Evolutionary conservation across 2,113 vertebrate genomes (phyloP), one percentile per base, ranked within the genome.

Genomic region (Notarius quadriscutis): DNA sequence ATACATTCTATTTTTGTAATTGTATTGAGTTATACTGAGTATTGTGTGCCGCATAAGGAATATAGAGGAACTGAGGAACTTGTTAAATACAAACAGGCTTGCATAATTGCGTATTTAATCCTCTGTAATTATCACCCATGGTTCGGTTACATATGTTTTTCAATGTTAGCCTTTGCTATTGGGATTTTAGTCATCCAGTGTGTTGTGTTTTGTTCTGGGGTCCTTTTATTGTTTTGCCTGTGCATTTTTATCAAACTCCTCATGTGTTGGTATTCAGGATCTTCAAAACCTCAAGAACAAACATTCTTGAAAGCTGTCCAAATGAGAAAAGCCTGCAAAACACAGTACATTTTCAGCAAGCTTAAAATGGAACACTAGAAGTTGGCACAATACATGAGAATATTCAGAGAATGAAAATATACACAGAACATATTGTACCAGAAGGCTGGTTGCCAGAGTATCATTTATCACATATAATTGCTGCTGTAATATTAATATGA

Each of bases 391-490:
- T 48, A 82, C 58, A 15, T 20, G 50, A 55, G 50, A 84, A 74
- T 20, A 48, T 84, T 57, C 53, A 34, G 53, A 58, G 27, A 55
- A 72, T 34, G 27, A 34, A 83, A 51, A 62, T 74, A 55, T 5
- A 30, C 27, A 30, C 50, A 41, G 65, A 58, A 55, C 27, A 51
- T 27, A 67, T 51, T 51, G 12, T 18, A 25, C 62, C 48, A 51
- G 62, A 18, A 67, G 62, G 60, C 81, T 50, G 11, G 8, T 25
- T 63, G 34, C 58, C 58, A 48, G 60, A 81, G 81, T 18, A 71
- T 30, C 51, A 71, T 57, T 71, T 84, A 84, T 84, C 50, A 51
- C 11, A 34, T 57, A 22, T 71, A 83, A 84, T 55, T 57, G 82
- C 17, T 84, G 27, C 27, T 74, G 67, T 25, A 74, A 72, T 84